A percentile compares a stretch with the other conserved stretches of the same genome.
These are phyloP conservation scores for Pluvialis apricaria DNA, from an alignment of 2,113 vertebrate genomes.

Conservation along the genomic window DNA sequence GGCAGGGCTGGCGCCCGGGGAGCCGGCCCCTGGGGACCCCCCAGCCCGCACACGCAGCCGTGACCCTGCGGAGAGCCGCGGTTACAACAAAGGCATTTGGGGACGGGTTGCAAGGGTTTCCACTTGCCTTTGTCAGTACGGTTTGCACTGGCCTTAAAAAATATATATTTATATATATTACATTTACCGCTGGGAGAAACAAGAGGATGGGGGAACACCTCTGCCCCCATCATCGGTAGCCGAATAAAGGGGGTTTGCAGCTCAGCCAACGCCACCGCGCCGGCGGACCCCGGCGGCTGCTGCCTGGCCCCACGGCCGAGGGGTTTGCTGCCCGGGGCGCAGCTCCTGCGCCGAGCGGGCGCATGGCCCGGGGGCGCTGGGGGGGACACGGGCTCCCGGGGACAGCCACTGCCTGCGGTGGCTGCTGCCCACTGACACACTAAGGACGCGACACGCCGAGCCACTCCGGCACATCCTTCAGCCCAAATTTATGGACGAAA, in stretches of 20 bases:
- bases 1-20: background rate
- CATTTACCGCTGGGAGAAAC: background rate
- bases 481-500: background rate
- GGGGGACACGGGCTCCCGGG: background rate
- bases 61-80: background rate
- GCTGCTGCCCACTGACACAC: background rate
- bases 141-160: background rate
- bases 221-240: too few relatives aligned
- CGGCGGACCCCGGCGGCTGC: rapidly evolving
- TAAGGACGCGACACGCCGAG: rapidly evolving
- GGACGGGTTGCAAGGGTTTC: background rate
- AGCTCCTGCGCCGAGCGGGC: background rate
- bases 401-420: rapidly evolving
- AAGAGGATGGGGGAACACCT: rapidly evolving
- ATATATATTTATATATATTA: too few relatives aligned
- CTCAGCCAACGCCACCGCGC: rapidly evolving
- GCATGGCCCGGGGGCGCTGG: rapidly evolving
- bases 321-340: background rate
- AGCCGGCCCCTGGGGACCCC: background rate
- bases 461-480: rapidly evolving
- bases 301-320: rapidly evolving
- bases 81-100: background rate
- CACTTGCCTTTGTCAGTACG: rapidly evolving
- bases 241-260: background rate
- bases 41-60: rapidly evolving